Evolutionary conservation across 2,888 invertebrate genomes (phyloP).

Genomic region (Ochlodes sylvanus): DNA sequence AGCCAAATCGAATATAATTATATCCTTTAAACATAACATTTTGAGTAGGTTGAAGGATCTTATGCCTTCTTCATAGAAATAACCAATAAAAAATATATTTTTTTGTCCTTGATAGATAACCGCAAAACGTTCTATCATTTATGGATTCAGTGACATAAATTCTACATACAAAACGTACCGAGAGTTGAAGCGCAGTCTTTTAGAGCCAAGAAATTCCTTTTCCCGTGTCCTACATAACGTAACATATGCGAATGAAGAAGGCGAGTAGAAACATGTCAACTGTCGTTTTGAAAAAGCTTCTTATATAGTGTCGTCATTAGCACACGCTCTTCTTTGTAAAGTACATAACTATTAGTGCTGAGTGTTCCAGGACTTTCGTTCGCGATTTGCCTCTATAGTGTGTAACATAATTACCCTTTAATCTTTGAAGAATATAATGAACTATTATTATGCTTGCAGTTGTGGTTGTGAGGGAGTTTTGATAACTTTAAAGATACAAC

Average conservation of each 20-base stretch:
- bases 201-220: neutral
- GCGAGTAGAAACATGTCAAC: neutral
- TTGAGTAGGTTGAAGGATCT: too few relatives aligned
- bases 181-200: neutral
- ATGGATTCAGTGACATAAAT: too few relatives aligned
- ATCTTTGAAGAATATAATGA: neutral
- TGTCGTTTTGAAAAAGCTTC: neutral
- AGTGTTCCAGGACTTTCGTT: neutral
- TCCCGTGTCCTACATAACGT: neutral
- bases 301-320: constrained; percentile 13
- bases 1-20: too few relatives aligned
- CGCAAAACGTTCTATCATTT: too few relatives aligned
- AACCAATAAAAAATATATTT: too few relatives aligned
- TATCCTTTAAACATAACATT: too few relatives aligned
- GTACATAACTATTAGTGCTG: neutral
- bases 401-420: neutral
- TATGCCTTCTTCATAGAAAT: too few relatives aligned
- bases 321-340: constrained; percentile 2
- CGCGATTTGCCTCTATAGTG: neutral
- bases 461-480: too few relatives aligned
- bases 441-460: too few relatives aligned
- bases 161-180: neutral
- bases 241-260: neutral
- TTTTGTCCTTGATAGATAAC: too few relatives aligned
- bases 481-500: too few relatives aligned